Conservation (phyloP, 1,140 invertebrate genomes). For the Maconellicoccus hirsutus region DNA sequence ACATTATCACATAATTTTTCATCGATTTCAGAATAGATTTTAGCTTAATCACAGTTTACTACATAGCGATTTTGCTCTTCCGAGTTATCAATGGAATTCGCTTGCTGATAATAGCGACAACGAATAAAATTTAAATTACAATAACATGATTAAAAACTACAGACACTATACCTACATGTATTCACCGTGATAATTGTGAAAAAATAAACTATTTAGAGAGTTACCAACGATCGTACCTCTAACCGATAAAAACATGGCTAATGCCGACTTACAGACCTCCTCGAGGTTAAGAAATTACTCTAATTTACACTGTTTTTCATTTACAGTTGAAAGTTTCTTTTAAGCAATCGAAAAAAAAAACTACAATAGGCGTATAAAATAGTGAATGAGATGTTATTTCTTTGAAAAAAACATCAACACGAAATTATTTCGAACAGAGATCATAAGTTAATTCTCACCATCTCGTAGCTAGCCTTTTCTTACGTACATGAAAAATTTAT, state of each 20-base stretch:
- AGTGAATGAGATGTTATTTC: not conserved
- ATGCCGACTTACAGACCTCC: no score
- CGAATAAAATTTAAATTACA: no score
- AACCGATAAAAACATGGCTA: no score
- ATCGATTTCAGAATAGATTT: not conserved
- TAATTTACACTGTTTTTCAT: not conserved
- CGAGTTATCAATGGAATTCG: no score
- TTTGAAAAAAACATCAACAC: not conserved
- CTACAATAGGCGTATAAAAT: not conserved
- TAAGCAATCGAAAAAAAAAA: slow-evolving; percentile 15
- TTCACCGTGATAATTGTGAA: no score
- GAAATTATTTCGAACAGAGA: not conserved
- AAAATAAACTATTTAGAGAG: no score
- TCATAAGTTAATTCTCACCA: not conserved
- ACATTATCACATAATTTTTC: no score
- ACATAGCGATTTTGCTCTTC: not conserved
- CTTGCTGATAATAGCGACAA: no score
- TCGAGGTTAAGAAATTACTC: no score
- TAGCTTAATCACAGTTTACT: slow-evolving; percentile 12
- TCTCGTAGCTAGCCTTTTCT: not conserved
- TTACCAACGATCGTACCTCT: no score
- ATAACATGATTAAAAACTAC: no score
- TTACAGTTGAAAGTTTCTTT: slow-evolving; percentile 11
- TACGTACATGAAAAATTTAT: slow-evolving; percentile 15
- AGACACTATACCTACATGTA: no score